phyloP scores from a whole-genome alignment of 2,797 vertebrate genomes.

The Rachycentron canadum region DNA sequence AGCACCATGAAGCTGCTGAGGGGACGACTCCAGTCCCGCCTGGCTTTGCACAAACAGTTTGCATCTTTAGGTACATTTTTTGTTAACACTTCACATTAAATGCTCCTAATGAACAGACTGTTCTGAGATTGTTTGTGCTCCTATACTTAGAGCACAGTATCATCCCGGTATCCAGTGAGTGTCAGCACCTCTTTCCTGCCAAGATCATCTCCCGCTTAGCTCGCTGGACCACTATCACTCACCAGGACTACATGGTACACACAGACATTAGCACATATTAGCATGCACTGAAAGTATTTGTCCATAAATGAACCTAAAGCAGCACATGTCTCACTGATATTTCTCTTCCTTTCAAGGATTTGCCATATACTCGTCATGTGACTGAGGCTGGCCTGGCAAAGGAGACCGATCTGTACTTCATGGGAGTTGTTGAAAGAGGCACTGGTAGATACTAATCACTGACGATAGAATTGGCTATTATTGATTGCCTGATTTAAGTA shows the following conservation, averaged over 20 bases:
- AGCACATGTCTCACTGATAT: background rate
- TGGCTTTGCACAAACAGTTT: slow-evolving; percentile 97
- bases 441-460: slow-evolving; percentile 85
- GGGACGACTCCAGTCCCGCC: slow-evolving; percentile 91
- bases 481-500: slow-evolving; percentile 1
- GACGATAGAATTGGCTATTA: background rate
- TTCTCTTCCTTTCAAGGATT: slow-evolving; percentile 77
- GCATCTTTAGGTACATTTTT: slow-evolving; percentile 89
- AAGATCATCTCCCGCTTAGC: slow-evolving; percentile 94
- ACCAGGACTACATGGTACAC: slow-evolving; percentile 91
- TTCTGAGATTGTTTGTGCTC: slow-evolving; percentile 22
- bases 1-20: slow-evolving; percentile 93
- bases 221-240: slow-evolving; percentile 90
- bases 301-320: background rate
- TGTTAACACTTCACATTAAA: background rate
- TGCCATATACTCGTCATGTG: slow-evolving; percentile 91
- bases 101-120: background rate
- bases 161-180: slow-evolving; percentile 92
- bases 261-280: background rate
- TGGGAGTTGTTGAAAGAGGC: slow-evolving; percentile 93
- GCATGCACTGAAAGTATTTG: background rate
- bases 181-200: slow-evolving; percentile 94
- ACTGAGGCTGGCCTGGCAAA: slow-evolving; percentile 90
- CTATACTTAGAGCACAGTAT: slow-evolving; percentile 91
- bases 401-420: slow-evolving; percentile 94